phyloP scores from a whole-genome alignment of 2,113 vertebrate genomes.

The Pteropus alecto region DNA sequence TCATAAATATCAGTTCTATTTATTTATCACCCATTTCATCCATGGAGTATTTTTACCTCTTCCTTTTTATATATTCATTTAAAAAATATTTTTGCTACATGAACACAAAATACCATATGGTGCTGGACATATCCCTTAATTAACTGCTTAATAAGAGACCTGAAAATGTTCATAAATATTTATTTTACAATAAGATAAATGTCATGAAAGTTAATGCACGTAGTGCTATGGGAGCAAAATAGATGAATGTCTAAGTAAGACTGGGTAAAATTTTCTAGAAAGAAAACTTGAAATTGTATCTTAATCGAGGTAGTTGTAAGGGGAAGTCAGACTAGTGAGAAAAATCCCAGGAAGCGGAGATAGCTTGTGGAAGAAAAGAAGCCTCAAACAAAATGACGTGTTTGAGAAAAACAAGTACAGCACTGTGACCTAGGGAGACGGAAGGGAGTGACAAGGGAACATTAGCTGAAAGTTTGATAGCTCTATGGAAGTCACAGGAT shows the following conservation, averaged over 20 bases:
- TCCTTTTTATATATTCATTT: background rate
- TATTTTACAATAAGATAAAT: background rate
- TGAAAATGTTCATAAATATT: background rate
- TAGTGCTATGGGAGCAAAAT: background rate
- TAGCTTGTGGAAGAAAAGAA: background rate
- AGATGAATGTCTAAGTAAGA: background rate
- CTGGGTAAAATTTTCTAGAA: background rate
- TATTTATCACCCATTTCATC: background rate
- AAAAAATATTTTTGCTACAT: background rate
- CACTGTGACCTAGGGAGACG: background rate
- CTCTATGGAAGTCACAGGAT: background rate
- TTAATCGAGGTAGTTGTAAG: background rate
- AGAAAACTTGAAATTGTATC: background rate
- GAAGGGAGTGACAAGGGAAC: background rate
- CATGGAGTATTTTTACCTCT: background rate
- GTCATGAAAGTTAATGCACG: background rate
- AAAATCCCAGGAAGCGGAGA: background rate
- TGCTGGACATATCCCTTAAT: background rate
- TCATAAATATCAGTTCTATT: background rate
- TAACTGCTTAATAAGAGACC: background rate
- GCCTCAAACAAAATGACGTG: no score
- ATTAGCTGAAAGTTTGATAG: background rate
- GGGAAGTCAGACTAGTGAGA: background rate
- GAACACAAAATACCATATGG: background rate
- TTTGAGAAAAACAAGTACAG: background rate